These are phyloP conservation scores for Coptotermes formosanus DNA, from an alignment of 1,140 invertebrate species.

Conservation along the genomic window DNA sequence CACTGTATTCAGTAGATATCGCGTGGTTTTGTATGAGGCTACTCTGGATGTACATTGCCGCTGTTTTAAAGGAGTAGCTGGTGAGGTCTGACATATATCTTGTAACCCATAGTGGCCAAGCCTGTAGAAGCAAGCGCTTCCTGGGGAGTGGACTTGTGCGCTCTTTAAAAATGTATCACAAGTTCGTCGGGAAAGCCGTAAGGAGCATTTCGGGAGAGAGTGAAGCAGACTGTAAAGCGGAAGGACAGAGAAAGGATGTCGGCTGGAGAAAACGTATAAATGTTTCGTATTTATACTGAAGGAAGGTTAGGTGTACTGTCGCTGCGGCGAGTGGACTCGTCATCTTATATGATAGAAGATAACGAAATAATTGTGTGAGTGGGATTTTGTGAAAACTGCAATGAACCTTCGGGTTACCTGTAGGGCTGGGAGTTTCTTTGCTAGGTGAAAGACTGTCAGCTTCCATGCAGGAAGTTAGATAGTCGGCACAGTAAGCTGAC, in stretches of 20 bases:
- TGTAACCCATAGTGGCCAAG: not conserved
- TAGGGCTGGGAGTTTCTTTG: no score
- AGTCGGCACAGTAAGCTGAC: no score
- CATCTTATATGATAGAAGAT: not conserved
- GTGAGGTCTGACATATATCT: not conserved
- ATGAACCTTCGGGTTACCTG: no score
- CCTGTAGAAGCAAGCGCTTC: not conserved
- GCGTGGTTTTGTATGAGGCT: not conserved
- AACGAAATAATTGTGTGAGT: no score
- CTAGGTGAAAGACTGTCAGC: no score
- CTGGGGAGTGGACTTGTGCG: not conserved
- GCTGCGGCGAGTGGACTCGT: not conserved
- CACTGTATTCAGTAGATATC: not conserved
- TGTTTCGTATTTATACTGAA: not conserved
- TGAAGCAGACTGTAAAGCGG: not conserved
- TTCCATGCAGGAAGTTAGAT: no score
- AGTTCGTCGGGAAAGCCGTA: constrained; percentile 1
- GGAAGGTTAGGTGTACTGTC: not conserved
- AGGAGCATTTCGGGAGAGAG: constrained; percentile 13
- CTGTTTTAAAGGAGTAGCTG: not conserved
- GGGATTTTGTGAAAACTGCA: no score
- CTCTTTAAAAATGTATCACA: constrained; percentile 19
- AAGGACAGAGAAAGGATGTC: not conserved
- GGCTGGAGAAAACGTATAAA: not conserved
- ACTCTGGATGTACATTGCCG: not conserved